Evolutionary conservation across 2,888 invertebrate species (phyloP).

Genomic region (Caenorhabditis zanzibari): DNA sequence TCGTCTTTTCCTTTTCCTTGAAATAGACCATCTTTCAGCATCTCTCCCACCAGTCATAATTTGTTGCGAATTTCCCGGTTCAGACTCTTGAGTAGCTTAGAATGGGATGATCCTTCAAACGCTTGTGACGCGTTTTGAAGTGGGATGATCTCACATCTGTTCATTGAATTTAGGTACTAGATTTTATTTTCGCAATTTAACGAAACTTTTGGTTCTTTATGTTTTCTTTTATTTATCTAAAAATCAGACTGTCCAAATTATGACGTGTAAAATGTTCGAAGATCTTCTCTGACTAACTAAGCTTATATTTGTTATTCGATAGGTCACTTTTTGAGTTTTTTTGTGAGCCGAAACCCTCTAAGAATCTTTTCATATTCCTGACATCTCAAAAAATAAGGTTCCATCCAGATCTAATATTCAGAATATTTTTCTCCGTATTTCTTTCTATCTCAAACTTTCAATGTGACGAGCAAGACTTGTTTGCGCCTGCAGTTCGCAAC

Average conservation of each 20-base stretch:
- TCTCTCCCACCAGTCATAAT: background rate
- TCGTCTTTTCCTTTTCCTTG: background rate
- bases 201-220: no score
- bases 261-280: background rate
- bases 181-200: no score
- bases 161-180: no score
- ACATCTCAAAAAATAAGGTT: background rate
- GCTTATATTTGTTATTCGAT: conserved; percentile 12
- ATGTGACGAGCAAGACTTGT: conserved; percentile 4
- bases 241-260: background rate
- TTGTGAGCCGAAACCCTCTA: background rate
- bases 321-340: conserved; percentile 8
- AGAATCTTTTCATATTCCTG: background rate
- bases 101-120: no score
- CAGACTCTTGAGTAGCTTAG: no score
- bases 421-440: background rate
- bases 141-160: no score
- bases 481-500: conserved; percentile 32
- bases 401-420: conserved; percentile 14
- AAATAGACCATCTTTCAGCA: background rate
- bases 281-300: background rate
- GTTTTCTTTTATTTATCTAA: no score
- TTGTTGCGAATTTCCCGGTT: no score
- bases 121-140: no score
- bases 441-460: background rate